Evolutionary conservation across 64 coral and sea anemone genomes (phyloP), one percentile per base, ranked within the genome.

Genomic region (Stichodactyla helianthus): DNA sequence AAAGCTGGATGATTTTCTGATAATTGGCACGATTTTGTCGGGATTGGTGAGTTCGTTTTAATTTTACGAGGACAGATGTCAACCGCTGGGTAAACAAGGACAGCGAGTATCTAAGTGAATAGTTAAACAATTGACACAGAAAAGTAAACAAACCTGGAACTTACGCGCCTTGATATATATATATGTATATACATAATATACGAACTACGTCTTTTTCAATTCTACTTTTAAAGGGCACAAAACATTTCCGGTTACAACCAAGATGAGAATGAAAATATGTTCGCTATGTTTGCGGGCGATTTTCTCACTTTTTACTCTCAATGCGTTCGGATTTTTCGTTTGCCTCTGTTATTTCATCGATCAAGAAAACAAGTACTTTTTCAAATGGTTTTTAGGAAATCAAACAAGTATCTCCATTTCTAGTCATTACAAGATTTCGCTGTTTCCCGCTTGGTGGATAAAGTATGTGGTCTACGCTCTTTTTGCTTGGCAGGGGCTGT

Each of bases 381-480:
- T 84, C 55, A 57, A 84, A 57, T 84, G 59, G 54, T 54, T 84
- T 54, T 54, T 84, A 0, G 54, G 59, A 7, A 84, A 84, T 23
- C 15, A 51, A 23, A 84, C 83, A 7, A 63, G 50, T 26, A 1
- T 18, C 25, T 17, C 19, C 13, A 25, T 84, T 50, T 62, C 55
- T 31, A 31, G 28, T 25, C 44, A 15, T 9, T 84, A 60, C 31
- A 31, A 25, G 14, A 55, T 84, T 7, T 28, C 54, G 5, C 14
- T 58, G 6, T 25, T 35, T 14, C 55, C 55, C 6, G 25, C 54
- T 22, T 84, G 54, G 59, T 84, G 83, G 83, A 62, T 84, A 7
- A 63, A 26, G 27, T 84, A 62, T 26, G 13, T 84, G 4, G 14
- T 51, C 17, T 84, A 62, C 27, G 19, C 6, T 20, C 20, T 84